Base-by-base conservation (phyloP, 2,113 vertebrate genomes). In the Eretmochelys imbricata region DNA sequence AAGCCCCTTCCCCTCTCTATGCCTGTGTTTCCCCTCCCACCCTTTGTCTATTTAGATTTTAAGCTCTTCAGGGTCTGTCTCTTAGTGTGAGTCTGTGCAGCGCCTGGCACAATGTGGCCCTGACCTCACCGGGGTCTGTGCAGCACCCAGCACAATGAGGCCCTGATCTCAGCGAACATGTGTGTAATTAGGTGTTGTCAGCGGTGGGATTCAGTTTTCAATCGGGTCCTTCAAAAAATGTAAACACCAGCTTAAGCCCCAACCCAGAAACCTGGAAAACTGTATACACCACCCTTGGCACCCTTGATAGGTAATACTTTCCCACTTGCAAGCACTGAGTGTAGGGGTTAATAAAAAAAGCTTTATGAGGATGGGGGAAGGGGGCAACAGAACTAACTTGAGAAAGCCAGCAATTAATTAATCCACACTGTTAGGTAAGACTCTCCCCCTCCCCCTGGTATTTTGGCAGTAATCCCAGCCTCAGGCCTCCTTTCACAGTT, bases 1-100 rank as follows among this genome's bases (percentile, higher is more conserved):
- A 31, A 62, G 6, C 62, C 6, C 62, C 62, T 65, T 17, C 31
- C 62, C 6, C 62, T 65, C 62, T 35, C 62, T 8, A 14, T 3
- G 12, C 27, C 57, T 42, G 42, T 42, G 42, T 20, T 62, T 2
- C 11, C 5, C 10, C 8, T 1, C 10, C 0, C 9, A 29, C 14
- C 49, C 75, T 31, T 35, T 3, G 75, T 27, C n/a, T 59, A 31
- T 12, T 59, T 29, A 59, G 57, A 59, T 59, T 5, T 29, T 59
- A 35, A 65, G 16, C 82, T 8, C 8, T 5, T 65, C 2, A 6
- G 11, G 57, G 49, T 49, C 2, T 0, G 8, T 75, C 20, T 75
- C 69, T 75, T 38, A 42, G 69, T 42, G 22, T 20, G n/a, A 75
- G 17, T 42, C n/a, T 42, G 31, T 35, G 59, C 59, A 62, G 59